These are phyloP conservation scores for Heteronetta atricapilla DNA, from an alignment of 2,113 vertebrate species.

Conservation along the genomic window DNA sequence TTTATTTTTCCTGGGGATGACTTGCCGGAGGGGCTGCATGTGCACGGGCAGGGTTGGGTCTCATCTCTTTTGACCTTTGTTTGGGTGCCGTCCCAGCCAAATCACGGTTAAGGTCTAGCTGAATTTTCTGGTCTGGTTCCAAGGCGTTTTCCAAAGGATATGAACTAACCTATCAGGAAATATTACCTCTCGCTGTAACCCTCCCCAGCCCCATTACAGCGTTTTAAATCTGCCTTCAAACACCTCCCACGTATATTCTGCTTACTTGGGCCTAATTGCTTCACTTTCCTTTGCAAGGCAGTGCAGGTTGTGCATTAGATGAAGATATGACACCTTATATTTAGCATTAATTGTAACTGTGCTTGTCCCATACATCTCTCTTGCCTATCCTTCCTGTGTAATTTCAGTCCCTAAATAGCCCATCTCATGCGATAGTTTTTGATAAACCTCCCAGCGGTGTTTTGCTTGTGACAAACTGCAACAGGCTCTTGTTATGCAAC, in stretches of 20 bases:
- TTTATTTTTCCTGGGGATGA: background rate
- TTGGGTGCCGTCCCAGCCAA: background rate
- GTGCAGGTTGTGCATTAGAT: conserved; percentile 35
- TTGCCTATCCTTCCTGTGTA: conserved; percentile 53
- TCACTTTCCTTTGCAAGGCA: conserved; percentile 35
- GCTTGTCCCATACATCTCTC: conserved; percentile 31
- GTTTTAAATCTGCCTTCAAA: conserved; percentile 37
- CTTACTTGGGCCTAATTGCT: conserved; percentile 54
- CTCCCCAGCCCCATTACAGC: conserved; percentile 29
- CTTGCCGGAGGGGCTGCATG: background rate
- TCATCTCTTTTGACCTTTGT: background rate
- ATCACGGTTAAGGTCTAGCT: background rate
- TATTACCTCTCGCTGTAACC: conserved; percentile 19
- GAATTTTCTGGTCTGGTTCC: conserved; percentile 12
- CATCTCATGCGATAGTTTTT: conserved; percentile 51
- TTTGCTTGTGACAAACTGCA: conserved; percentile 47
- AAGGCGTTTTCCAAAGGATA: conserved; percentile 45
- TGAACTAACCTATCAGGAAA: conserved; percentile 56
- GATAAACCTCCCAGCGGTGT: conserved; percentile 38
- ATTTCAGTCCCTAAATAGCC: conserved; percentile 71
- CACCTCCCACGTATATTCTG: conserved; percentile 46
- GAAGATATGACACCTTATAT: conserved; percentile 69
- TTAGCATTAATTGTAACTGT: conserved; percentile 71
- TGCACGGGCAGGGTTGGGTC: background rate
- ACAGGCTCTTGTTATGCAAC: conserved; percentile 24